Base-by-base conservation (phyloP, 2,888 invertebrate species). In the Drosophila lutescens region DNA sequence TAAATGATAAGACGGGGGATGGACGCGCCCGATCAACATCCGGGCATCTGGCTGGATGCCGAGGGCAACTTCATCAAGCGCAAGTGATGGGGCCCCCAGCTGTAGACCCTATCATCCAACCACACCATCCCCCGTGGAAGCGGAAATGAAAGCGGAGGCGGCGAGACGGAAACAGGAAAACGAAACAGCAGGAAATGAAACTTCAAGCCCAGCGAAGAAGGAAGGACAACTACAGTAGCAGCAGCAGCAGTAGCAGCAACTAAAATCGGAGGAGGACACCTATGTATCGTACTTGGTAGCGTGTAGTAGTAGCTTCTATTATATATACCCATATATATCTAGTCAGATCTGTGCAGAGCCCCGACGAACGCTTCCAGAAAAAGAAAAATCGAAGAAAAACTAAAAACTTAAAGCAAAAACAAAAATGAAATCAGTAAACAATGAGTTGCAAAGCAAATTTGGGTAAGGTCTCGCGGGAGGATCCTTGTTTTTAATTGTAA, bases 1-100 rank as follows among this genome's bases (percentile, higher is more conserved):
- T 92, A 92, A 91, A 91, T 90, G 89, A 86, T 90, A 90, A 90
- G 90, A 89, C 88, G 85, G 84, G 90, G 91, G 90, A 88, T 88
- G 90, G 91, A 88, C 38, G 58, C 58, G 66, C 68, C 68, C 68
- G 80, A 80, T 63, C 79, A 82, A 82, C 79, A 81, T 56, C 46
- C 65, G 62, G 87, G 66, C 68, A 79, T 87, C 65, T 89, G 91
- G 90, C 83, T 90, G 73, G 90, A 90, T 77, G 89, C 90, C 67
- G 91, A 90, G 78, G 90, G 91, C 76, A 90, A 90, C 72, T 90
- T 90, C 75, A 90, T 90, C 54, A 91, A 90, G 74, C 88, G 90
- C 51, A 89, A 85, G 77, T 73, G 51, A 65, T 74, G 53, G 50
- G 47, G 53, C 20, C 20, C 20, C 20, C 20, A 20, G 20, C 20